These are phyloP conservation scores for Anabacerthia variegaticeps DNA, from an alignment of 2,797 vertebrate genomes.

Conservation along the genomic window DNA sequence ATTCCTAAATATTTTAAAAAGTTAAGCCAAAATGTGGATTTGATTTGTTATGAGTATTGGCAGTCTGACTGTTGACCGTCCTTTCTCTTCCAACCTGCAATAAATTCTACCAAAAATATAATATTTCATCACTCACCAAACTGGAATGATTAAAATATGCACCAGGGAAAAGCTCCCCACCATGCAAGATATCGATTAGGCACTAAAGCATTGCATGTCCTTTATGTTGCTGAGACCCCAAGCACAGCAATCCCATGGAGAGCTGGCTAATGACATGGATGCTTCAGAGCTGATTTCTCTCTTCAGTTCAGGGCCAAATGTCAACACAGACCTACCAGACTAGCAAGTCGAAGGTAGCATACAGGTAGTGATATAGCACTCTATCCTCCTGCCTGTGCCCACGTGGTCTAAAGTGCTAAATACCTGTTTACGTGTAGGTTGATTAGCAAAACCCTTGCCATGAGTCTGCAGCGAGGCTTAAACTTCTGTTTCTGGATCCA, in stretches of 20 bases:
- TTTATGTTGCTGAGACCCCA: not conserved
- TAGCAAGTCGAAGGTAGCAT: not conserved
- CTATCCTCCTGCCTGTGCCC: not conserved
- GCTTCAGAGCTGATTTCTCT: not conserved
- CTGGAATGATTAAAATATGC: constrained; percentile 4
- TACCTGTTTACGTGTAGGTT: not conserved
- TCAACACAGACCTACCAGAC: not conserved
- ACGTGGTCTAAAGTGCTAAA: not conserved
- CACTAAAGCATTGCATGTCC: not conserved
- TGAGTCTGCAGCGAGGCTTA: not conserved
- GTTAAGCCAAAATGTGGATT: constrained; percentile 37
- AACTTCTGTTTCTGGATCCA: constrained; percentile 9
- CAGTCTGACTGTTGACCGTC: not conserved
- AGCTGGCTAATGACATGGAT: not conserved
- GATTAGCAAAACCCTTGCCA: constrained; percentile 15
- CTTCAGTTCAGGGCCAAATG: not conserved
- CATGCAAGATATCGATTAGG: not conserved
- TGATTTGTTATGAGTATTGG: constrained; percentile 21
- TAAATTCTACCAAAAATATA: constrained; percentile 29
- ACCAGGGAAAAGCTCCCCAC: not conserved
- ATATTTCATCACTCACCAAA: constrained; percentile 26
- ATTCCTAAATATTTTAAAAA: not conserved
- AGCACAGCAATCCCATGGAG: not conserved
- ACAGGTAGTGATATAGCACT: not conserved
- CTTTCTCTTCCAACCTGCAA: constrained; percentile 10